These are phyloP conservation scores for Cavia porcellus DNA, from an alignment of 2,113 vertebrate genomes.

Conservation along the genomic window DNA sequence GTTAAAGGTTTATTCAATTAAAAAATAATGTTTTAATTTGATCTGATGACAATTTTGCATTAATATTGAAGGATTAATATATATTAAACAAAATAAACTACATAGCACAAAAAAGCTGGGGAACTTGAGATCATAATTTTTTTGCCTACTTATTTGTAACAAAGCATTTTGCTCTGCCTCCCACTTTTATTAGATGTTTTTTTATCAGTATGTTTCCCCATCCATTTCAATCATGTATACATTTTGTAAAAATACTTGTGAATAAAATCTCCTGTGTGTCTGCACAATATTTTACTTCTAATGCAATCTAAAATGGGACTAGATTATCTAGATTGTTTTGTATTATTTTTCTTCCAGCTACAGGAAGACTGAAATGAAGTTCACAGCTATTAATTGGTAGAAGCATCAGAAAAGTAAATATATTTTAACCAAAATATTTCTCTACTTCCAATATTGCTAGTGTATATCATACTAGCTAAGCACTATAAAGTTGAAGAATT, in stretches of 20 bases:
- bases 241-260: background rate
- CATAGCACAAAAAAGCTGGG: constrained; percentile 29
- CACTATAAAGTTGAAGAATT: constrained; percentile 72
- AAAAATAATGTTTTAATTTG: constrained; percentile 15
- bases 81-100: constrained; percentile 59
- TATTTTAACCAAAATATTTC: constrained; percentile 60
- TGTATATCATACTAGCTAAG: constrained; percentile 54
- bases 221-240: background rate
- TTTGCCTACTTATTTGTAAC: constrained; percentile 9
- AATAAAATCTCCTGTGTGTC: constrained; percentile 24
- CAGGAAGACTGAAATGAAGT: constrained; percentile 37
- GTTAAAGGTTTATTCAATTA: background rate
- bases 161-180: background rate
- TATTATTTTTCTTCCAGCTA: constrained; percentile 17
- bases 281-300: background rate
- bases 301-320: background rate
- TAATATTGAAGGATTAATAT: constrained; percentile 22
- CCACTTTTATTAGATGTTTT: constrained; percentile 31
- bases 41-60: background rate
- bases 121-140: constrained; percentile 39
- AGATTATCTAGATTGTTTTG: background rate
- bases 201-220: background rate
- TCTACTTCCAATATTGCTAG: constrained; percentile 59
- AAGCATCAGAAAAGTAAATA: constrained; percentile 69
- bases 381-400: background rate